Evolutionary conservation across 2,797 vertebrate species (phyloP), one percentile per base, ranked within the genome.

Genomic region (Chrosomus eos): DNA sequence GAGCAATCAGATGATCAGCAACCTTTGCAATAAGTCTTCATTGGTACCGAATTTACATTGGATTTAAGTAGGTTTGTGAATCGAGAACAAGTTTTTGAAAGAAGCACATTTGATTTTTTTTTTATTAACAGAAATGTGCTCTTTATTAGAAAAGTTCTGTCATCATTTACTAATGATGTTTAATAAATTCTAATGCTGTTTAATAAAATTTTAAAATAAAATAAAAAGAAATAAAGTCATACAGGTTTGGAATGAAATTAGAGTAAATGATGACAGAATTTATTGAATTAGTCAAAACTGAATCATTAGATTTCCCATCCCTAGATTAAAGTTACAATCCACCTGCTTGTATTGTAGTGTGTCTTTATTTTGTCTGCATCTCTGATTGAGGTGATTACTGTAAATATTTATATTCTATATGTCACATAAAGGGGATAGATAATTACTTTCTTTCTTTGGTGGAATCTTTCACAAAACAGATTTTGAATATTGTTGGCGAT

Each of bases 1-100:
- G 90, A 92, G 90, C 92, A 93, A 94, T 66, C 73, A 76, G 31
- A 76, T 51, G 31, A 80, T 67, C 45, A 36, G 45, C 45, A 80
- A 80, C 43, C 23, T 51, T 68, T 68, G 7, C 19, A 45, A 26
- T 64, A 31, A n/a, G 14, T 48, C 71, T 51, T 36, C 21, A 23
- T 14, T 36, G 26, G 53, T 58, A 18, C 36, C 1, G 1, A 31
- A 38, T 14, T 48, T 21, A 45, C 36, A 33, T 28, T 16, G 18
- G 28, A 81, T 68, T 55, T 3, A 40, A 40, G 67, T 43, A 31
- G 38, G 26, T 43, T 62, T 60, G 38, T 5, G 28, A 73, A 62
- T 73, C 1, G 2, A 62, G 55, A 62, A 26, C 36, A 28, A 19
- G 58, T 14, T 64, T 21, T 38, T 11, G 16, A 28, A 43, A 77